Conservation (phyloP, 2,888 invertebrate genomes). For the Helleia helle region DNA sequence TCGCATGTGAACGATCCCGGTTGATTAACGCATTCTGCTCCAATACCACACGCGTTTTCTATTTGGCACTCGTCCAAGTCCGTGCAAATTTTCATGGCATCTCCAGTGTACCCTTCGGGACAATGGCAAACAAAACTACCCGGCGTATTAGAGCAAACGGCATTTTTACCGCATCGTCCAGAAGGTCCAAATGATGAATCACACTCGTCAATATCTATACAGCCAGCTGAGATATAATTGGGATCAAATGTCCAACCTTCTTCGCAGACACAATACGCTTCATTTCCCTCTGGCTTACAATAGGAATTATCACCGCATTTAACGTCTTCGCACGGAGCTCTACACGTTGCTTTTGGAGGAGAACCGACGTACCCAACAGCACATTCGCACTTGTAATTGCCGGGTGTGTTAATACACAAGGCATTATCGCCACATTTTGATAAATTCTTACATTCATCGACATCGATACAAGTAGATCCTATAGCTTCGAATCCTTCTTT, state of each 20-base stretch:
- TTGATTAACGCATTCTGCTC: constrained; percentile 85
- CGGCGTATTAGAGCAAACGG: constrained; percentile 84
- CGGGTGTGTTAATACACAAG: constrained; percentile 84
- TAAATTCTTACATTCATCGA: constrained; percentile 83
- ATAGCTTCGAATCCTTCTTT: constrained; percentile 88
- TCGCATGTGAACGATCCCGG: constrained; percentile 85
- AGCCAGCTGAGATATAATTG: constrained; percentile 89
- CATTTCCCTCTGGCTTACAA: constrained; percentile 90
- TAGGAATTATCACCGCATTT: constrained; percentile 91
- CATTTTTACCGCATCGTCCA: constrained; percentile 89
- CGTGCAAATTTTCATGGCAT: constrained; percentile 84
- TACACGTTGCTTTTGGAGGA: constrained; percentile 85
- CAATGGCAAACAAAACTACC: constrained; percentile 89
- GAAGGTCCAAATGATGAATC: constrained; percentile 83
- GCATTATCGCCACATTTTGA: constrained; percentile 82
- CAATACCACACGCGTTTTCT: constrained; percentile 82
- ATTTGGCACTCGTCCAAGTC: constrained; percentile 89
- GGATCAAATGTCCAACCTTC: constrained; percentile 96
- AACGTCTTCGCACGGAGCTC: constrained; percentile 94
- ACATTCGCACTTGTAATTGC: constrained; percentile 88
- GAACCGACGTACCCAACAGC: constrained; percentile 86
- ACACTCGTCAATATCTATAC: constrained; percentile 94
- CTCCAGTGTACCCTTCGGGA: constrained; percentile 88
- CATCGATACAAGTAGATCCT: constrained; percentile 84
- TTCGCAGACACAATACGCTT: constrained; percentile 94